Percentiles rank a stretch among this genome's conserved stretches.
phyloP scores from a whole-genome alignment of 2,797 vertebrate genomes.

The Lagodon rhomboides region DNA sequence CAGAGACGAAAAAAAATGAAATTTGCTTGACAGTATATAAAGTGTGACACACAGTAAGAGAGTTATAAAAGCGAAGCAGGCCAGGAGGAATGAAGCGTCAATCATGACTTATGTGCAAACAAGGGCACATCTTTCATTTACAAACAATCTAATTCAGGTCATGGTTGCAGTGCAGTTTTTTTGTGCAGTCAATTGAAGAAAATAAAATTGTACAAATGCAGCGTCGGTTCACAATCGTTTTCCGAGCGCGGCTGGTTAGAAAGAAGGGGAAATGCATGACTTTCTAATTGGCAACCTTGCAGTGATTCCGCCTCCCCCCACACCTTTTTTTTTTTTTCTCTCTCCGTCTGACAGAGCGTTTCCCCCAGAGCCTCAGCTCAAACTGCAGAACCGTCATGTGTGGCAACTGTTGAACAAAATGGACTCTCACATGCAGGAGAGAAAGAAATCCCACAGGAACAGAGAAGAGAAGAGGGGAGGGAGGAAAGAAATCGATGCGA shows the following conservation, averaged over 20 bases:
- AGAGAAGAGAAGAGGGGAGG: not conserved
- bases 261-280: slow-evolving; percentile 36
- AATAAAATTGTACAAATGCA: slow-evolving; percentile 25
- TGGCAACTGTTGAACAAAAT: slow-evolving; percentile 81
- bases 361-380: slow-evolving; percentile 77
- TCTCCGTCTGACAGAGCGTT: slow-evolving; percentile 67
- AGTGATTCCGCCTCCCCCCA: slow-evolving; percentile 46
- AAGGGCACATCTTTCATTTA: slow-evolving; percentile 33
- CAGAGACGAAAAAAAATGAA: slow-evolving; percentile 22
- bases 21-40: slow-evolving; percentile 42
- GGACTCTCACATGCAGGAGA: slow-evolving; percentile 68
- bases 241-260: slow-evolving; percentile 32
- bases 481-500: slow-evolving; percentile 68
- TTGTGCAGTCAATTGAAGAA: slow-evolving; percentile 28
- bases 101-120: slow-evolving; percentile 53
- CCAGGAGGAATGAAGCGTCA: slow-evolving; percentile 43
- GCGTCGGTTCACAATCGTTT: slow-evolving; percentile 44
- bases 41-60: slow-evolving; percentile 42
- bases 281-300: slow-evolving; percentile 67
- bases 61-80: slow-evolving; percentile 33
- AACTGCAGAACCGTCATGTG: slow-evolving; percentile 71
- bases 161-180: not conserved
- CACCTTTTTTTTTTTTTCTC: slow-evolving; percentile 11
- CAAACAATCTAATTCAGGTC: slow-evolving; percentile 43
- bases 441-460: slow-evolving; percentile 59